phyloP scores from a whole-genome alignment of 2,888 invertebrate species.

The Philhelius pedissequus region DNA sequence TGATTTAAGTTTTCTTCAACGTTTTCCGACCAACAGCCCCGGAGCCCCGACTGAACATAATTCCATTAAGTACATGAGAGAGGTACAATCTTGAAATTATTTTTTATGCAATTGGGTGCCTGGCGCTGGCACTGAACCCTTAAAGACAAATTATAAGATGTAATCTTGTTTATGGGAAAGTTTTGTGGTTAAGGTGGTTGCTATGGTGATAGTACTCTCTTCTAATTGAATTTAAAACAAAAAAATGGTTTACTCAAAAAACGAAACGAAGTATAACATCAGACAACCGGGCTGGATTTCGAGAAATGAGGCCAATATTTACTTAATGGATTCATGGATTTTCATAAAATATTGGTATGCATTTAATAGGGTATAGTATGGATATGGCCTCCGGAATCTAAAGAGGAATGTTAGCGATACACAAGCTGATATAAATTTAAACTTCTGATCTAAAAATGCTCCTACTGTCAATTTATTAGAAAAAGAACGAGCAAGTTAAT shows the following conservation, averaged over 20 bases:
- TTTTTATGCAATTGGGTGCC: conserved; percentile 36
- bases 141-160: neutral
- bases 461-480: too few relatives aligned
- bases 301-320: neutral
- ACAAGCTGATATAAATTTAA: too few relatives aligned
- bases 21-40: conserved; percentile 13
- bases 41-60: neutral
- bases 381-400: too few relatives aligned
- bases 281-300: neutral
- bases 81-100: neutral
- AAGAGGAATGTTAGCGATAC: too few relatives aligned
- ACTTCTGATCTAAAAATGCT: too few relatives aligned
- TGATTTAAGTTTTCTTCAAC: conserved; percentile 47
- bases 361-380: too few relatives aligned
- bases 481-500: too few relatives aligned
- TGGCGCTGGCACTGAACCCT: conserved; percentile 35
- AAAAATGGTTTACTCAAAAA: conserved; percentile 27
- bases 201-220: neutral
- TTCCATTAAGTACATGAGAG: neutral
- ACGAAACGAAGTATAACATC: neutral
- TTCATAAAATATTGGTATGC: too few relatives aligned
- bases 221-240: conserved; percentile 58
- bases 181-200: conserved; percentile 18
- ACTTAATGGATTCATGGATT: too few relatives aligned
- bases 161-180: neutral